Evolutionary conservation across 2,888 invertebrate genomes (phyloP), one percentile per base, ranked within the genome.

Genomic region (Drosophila picticornis): DNA sequence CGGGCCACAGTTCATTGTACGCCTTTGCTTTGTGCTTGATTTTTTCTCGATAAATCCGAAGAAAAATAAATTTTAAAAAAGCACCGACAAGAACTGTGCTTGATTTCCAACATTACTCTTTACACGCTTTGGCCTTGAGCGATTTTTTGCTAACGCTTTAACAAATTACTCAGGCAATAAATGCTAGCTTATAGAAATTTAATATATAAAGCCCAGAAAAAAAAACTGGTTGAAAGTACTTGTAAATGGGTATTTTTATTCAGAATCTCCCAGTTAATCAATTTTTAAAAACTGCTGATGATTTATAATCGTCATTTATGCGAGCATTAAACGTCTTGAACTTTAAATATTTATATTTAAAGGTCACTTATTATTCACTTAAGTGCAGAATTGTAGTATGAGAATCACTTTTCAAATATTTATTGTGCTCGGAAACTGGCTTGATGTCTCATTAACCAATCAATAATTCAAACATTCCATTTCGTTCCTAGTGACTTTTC

Each of bases 1-100:
- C 57, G 25, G 67, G 67, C 40, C 77, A 67, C 72, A 80, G 77
- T 80, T 78, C 77, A 78, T 72, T 78, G 77, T 72, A 71, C 80
- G 71, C 57, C 29, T 61, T 51, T 52, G 70, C 71, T 63, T 71
- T 75, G 66, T 66, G 51, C 58, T 66, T 51, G 19, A 53, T 43
- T 65, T 48, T 55, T 31, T 51, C 25, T 59, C 32, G 19, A 27
- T 53, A 29, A 43, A 40, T 46, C 46, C 9, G 6, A 6, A 31
- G 22, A 5, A 57, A 29, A 25, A 34, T 31, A 48, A 25, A 34
- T 34, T 31, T 31, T 6, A 6, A 52, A 52, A 32, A 32, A 51
- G 6, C n/a, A 1, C 43, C 19, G 31, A 40, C 50, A 25, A 22
- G 56, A 51, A 57, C n/a, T 48, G 38, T 59, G 36, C 46, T 61